A percentile compares a stretch with the other conserved stretches of the same genome.
Conservation (phyloP, 2,113 vertebrate species). For the Crocuta crocuta region DNA sequence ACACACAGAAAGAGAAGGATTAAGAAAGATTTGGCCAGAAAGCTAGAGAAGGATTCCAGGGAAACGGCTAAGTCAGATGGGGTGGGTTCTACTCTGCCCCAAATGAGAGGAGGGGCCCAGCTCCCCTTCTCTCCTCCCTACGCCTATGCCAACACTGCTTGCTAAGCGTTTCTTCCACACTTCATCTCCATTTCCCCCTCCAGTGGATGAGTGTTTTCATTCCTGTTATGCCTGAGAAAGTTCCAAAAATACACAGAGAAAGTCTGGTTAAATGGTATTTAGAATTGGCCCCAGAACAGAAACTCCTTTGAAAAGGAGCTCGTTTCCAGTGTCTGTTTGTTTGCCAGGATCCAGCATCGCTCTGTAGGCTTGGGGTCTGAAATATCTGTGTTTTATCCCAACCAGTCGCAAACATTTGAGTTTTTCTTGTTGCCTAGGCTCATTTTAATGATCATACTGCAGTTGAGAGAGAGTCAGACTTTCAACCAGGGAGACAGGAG, state of each 20-base stretch:
- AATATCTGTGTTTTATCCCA: conserved; percentile 41
- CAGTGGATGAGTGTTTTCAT: conserved; percentile 58
- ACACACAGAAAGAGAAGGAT: background rate
- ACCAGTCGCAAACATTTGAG: background rate
- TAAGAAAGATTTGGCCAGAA: background rate
- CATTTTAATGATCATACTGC: background rate
- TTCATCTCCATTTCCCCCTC: conserved; percentile 55
- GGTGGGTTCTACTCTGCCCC: background rate
- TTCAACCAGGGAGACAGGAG: background rate
- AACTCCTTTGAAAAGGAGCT: conserved; percentile 49
- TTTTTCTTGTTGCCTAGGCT: conserved; percentile 6
- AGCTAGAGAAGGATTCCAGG: background rate
- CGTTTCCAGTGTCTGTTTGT: conserved; percentile 34
- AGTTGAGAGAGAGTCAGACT: background rate
- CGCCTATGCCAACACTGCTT: background rate
- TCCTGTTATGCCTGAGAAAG: conserved; percentile 66
- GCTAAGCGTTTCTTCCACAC: conserved; percentile 48
- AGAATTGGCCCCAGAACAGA: conserved; percentile 69
- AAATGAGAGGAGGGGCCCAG: background rate
- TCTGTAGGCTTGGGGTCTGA: background rate
- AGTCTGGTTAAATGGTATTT: conserved; percentile 59
- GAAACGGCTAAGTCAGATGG: background rate
- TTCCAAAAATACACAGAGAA: conserved; percentile 69
- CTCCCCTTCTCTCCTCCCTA: too few species aligned
- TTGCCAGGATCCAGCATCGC: conserved; percentile 22